Conservation (phyloP, 2,888 invertebrate species). For the Lucinisca nassula region DNA sequence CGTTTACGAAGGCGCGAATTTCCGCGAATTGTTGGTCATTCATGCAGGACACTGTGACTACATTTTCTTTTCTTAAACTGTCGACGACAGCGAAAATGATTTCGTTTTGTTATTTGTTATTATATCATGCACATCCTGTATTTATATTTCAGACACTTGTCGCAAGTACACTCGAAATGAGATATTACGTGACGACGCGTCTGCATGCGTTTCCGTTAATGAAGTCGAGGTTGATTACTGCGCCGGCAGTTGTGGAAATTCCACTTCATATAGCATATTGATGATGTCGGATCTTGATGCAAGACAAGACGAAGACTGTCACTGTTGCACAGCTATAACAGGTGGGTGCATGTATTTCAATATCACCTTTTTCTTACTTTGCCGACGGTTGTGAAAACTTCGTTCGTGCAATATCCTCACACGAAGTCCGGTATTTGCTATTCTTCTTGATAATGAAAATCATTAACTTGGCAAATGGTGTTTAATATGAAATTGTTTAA, state of each 20-base stretch:
- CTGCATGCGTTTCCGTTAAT: slow-evolving; percentile 48
- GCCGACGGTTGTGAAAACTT: not conserved
- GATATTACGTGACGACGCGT: slow-evolving; percentile 30
- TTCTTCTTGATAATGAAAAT: too few relatives aligned
- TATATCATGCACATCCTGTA: too few relatives aligned
- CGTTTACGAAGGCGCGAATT: too few relatives aligned
- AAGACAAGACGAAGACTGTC: slow-evolving; percentile 21
- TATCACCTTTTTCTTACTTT: not conserved
- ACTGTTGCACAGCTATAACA: slow-evolving; percentile 27
- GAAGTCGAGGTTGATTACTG: slow-evolving; percentile 54
- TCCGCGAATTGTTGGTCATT: too few relatives aligned
- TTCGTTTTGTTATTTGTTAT: too few relatives aligned
- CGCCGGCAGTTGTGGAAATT: slow-evolving; percentile 61
- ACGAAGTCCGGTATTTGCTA: too few relatives aligned
- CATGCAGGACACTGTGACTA: too few relatives aligned
- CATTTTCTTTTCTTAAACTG: too few relatives aligned
- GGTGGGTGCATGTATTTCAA: not conserved
- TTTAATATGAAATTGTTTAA: too few relatives aligned
- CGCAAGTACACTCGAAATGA: slow-evolving; percentile 33
- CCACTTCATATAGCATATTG: slow-evolving; percentile 21
- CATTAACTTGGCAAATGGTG: too few relatives aligned
- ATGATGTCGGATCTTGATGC: slow-evolving; percentile 28
- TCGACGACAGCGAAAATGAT: too few relatives aligned
- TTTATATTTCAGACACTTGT: slow-evolving; percentile 64
- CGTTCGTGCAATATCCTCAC: too few relatives aligned